Base-by-base conservation (phyloP, 2,797 vertebrate species). In the Anguilla anguilla region DNA sequence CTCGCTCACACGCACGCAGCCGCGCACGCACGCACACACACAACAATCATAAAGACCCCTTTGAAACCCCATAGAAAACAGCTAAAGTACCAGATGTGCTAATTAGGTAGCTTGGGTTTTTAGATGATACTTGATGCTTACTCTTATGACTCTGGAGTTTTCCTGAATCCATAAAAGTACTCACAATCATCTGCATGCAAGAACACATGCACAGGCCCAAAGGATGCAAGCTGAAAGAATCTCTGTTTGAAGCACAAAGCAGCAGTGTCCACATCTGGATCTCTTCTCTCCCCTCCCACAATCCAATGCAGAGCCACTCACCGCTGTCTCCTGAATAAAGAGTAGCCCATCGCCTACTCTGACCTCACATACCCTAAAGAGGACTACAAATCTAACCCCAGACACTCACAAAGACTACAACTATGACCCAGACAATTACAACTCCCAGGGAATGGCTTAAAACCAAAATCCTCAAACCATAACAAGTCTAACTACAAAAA, bases 181-280 rank as follows among this genome's bases (percentile, higher is more conserved):
- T 43, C 13, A 46, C 15, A 79, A 17, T 43, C 74, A 39, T 46
- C 35, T 46, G 19, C 74, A 79, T 28, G n/a, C 64, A 15, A 69
- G 86, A 15, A 72, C 79, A 77, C 3, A 46, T 31, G 4, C 6
- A 31, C 6, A 10, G n/a, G 17, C 10, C 6, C 51, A 87, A 15
- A 72, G 1, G 11, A 31, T 13, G 17, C 49, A 31, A 6, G 31
- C 51, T 84, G 83, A 55, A 55, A 84, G 83, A 49, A 84, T 55
- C 53, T 84, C 83, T 84, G 53, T 55, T 55, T 28, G 7, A 15
- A 82, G 53, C 51, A 57, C 83, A 84, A 84, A 84, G 83, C 49
- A 28, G n/a, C 53, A 55, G 83, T 84, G 49, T 84, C 28, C 49
- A 84, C 83, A 55, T 84, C 28, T 57, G 83, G 49, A 55, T 31